phyloP scores from a whole-genome alignment of 2,113 vertebrate species.

The Rhabdornis inornatus region DNA sequence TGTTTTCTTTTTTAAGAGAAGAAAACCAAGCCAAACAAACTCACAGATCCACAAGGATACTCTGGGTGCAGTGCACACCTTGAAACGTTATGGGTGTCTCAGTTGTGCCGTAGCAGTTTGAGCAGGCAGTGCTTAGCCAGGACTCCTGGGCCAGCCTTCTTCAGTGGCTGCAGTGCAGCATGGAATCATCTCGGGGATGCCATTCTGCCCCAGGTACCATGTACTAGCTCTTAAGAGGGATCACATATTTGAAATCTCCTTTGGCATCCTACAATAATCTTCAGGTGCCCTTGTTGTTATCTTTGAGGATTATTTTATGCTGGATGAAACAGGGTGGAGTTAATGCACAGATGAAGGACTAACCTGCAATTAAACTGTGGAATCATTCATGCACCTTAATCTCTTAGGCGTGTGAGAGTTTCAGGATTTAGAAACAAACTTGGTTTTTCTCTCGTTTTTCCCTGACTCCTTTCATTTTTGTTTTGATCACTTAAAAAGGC shows the following conservation, averaged over 20 bases:
- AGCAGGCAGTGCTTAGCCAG: background rate
- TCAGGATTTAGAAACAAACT: background rate
- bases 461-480: background rate
- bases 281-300: background rate
- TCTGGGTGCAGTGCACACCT: background rate
- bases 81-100: background rate
- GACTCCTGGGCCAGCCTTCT: background rate
- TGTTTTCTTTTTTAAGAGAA: background rate
- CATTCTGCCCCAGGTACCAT: background rate
- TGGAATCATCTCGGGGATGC: background rate
- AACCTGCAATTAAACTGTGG: background rate
- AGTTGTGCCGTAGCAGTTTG: background rate
- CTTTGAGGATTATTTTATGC: background rate
- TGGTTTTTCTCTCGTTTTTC: fast-evolving
- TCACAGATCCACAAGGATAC: background rate
- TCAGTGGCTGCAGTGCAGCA: background rate
- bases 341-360: background rate
- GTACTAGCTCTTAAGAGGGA: background rate
- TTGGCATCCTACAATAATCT: background rate
- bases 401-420: background rate
- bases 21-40: background rate
- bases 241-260: background rate
- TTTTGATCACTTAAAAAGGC: background rate
- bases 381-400: background rate
- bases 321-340: background rate